Evolutionary conservation across 2,113 vertebrate species (phyloP), one percentile per base, ranked within the genome.

Genomic region (Megaleporinus macrocephalus): DNA sequence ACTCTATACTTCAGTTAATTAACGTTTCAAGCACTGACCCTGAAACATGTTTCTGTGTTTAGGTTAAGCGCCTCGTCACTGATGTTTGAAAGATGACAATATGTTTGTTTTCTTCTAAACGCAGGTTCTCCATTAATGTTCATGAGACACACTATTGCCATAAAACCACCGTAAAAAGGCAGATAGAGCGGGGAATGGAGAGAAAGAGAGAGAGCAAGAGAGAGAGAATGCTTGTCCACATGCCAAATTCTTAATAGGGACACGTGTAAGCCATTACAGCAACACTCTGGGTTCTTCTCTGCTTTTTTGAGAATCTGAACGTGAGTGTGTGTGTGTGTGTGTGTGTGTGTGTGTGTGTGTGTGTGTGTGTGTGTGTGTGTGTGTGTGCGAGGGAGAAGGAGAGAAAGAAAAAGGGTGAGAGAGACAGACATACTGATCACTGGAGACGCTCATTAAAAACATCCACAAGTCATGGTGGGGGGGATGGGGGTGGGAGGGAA

Each of bases 211-310:
- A 87, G 13, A 30, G 4, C 33, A 29, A 33, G 26, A 5, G 24
- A 41, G 22, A 92, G 90, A 89, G 90, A 92, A 92, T 88, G 87
- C 80, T 87, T 87, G 85, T 90, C 84, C 85, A 86, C 86, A 86
- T 90, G 90, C 91, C 90, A 92, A 87, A 86, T 89, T 91, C 88
- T 89, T 92, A 91, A 93, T 91, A 83, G 85, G 90, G 90, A 91
- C 93, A 93, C 91, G 90, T 93, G 91, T 91, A 92, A 91, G 86
- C 88, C 88, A 91, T 92, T 92, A 91, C 88, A 89, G 85, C 87
- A 68, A 89, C 90, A 91, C 89, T 93, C 90, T 90, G 86, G 91
- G 88, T 88, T 88, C 78, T 57, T 44, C 41, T 44, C 41, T 44
- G 5, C n/a, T 57, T 57, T 57, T 22, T 57, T 51, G 62, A 53